phyloP scores from a whole-genome alignment of 2,888 invertebrate genomes.

The Parapristionchus giblindavisi region DNA sequence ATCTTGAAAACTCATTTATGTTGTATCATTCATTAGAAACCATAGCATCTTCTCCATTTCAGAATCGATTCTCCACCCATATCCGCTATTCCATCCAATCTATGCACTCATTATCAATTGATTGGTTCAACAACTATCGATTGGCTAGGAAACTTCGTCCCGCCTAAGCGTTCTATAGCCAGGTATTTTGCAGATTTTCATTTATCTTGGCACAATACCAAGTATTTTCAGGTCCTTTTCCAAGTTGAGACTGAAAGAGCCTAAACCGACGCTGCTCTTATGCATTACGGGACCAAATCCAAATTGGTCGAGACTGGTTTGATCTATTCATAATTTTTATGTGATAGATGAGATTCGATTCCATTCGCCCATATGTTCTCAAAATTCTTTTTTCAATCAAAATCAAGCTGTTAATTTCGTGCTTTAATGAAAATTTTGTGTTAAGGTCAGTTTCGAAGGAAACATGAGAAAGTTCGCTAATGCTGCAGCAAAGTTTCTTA shows the following conservation, averaged over 20 bases:
- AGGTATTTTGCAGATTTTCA: not conserved
- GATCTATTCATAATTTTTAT: not conserved
- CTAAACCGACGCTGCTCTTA: not conserved
- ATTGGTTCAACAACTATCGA: constrained; percentile 3
- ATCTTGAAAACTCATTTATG: no score
- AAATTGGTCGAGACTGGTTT: constrained; percentile 18
- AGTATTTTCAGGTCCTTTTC: not conserved
- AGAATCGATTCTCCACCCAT: not conserved
- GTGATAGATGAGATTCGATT: not conserved
- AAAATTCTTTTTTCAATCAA: not conserved
- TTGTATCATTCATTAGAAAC: no score
- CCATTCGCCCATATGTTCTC: not conserved
- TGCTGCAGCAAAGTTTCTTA: constrained; percentile 38
- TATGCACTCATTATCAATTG: constrained; percentile 32
- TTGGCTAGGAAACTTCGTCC: constrained; percentile 29
- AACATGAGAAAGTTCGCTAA: constrained; percentile 42
- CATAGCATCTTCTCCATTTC: not conserved
- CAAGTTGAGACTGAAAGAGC: not conserved
- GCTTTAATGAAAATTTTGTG: no score
- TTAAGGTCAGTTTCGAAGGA: constrained; percentile 42
- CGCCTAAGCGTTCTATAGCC: not conserved
- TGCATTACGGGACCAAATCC: constrained; percentile 2
- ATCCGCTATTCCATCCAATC: not conserved
- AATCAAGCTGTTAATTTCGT: no score
- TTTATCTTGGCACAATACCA: not conserved